Conservation (phyloP, 2,113 vertebrate genomes). For the Sardina pilchardus region DNA sequence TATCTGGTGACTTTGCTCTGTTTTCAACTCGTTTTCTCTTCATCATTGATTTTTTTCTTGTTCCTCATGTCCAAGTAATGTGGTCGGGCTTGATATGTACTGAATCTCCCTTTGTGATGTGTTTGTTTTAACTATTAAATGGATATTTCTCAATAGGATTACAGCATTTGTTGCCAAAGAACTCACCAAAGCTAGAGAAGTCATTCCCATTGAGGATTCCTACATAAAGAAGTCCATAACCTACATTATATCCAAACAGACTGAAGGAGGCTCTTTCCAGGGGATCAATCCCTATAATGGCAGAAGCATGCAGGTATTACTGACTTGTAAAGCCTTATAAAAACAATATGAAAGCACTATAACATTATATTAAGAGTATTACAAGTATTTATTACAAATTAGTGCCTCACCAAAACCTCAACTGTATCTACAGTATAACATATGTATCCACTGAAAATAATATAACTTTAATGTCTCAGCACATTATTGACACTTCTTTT, state of each 20-base stretch:
- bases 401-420: too few relatives aligned
- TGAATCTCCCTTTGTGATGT: too few relatives aligned
- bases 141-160: constrained; percentile 38
- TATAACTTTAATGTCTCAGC: too few relatives aligned
- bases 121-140: background rate
- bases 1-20: constrained; percentile 62
- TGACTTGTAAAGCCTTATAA: too few relatives aligned
- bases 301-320: constrained; percentile 50
- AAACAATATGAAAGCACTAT: too few relatives aligned
- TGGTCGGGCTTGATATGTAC: too few relatives aligned
- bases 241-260: constrained; percentile 58
- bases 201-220: constrained; percentile 40
- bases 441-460: too few relatives aligned
- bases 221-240: constrained; percentile 51
- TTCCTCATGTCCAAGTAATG: background rate
- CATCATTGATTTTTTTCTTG: background rate
- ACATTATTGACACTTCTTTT: background rate
- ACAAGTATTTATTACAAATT: too few relatives aligned
- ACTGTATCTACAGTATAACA: too few relatives aligned
- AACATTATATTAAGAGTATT: too few relatives aligned
- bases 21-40: background rate
- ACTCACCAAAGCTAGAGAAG: constrained; percentile 23
- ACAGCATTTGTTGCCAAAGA: constrained; percentile 61
- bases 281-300: constrained; percentile 50
- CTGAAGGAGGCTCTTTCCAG: constrained; percentile 40